Evolutionary conservation across 1,140 invertebrate genomes (phyloP), one percentile per base, ranked within the genome.

Genomic region (Lepidurus packardi): DNA sequence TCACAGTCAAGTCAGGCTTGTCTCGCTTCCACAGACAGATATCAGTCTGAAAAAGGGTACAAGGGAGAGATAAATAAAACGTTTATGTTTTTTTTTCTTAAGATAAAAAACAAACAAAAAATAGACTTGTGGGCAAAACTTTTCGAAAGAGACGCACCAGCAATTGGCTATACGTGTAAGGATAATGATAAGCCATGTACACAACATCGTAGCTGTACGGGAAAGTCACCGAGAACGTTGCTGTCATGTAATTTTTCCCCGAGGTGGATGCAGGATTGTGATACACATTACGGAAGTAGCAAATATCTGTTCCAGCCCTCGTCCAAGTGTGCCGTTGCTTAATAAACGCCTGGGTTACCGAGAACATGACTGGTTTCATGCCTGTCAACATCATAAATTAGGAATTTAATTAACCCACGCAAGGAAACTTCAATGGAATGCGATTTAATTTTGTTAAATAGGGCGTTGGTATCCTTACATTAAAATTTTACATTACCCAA

Each of bases 281-380:
- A 80, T 85, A 89, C 73, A 85, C 82, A 81, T 88, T 88, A 75
- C 85, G 85, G 85, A 93, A 95, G 85, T 96, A 97, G 83, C 92
- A 94, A 79, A 96, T 92, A 78, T 93, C 90, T 1, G 87, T 86
- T 2, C 94, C 94, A 13, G 86, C 86, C 81, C 94, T 85, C 0
- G 88, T 83, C 95, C 95, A 97, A 7, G 53, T 65, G 5, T 43
- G 90, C 89, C 73, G 88, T 85, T 81, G 88, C 87, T 73, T 91
- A n/a, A 65, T 21, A 21, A 65, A 84, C 1, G 92, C 89, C 81
- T 94, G 92, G 34, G 82, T 84, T 7, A 94, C 92, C 42, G 94
- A 96, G 85, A 92, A 96, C 83, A 96, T 85, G n/a, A 96, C 89
- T 43, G 95, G 95, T 83, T 94, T 93, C 94, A 96, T 96, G 13